Evolutionary conservation across 2,888 invertebrate species (phyloP), one percentile per base, ranked within the genome.

Genomic region (Drosophila quasianomalipes): DNA sequence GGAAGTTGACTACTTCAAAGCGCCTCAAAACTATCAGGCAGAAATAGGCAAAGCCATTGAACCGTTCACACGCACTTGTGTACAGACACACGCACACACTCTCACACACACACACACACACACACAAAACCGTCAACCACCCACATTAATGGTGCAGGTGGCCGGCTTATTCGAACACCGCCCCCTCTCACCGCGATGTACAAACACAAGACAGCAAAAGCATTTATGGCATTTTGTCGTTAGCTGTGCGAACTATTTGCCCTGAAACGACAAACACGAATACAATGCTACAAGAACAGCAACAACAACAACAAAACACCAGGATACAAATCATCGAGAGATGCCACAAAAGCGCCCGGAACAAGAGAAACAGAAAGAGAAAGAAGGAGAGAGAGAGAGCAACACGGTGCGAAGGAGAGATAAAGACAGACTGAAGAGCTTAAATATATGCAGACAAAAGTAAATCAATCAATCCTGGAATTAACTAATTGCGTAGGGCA

Each of bases 401-500:
- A 37, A 26, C 16, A 47, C 47, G 4, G 16, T 47, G 26, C 7
- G 47, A 47, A 47, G 16, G 26, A 47, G 47, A 47, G 26, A 47
- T 26, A 26, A 16, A 47, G 47, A 2, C 47, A 47, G 26, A 16
- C 47, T 59, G 47, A 52, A 59, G 49, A 22, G 71, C 71, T 71
- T 70, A 67, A 70, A 63, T 68, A 79, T 65, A 69, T 71, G 68
- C 73, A 80, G 74, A 81, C 78, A 80, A 82, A 82, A 83, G 83
- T 84, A 88, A 85, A 87, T 90, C 90, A 89, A 91, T 92, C 91
- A 91, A 82, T 85, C 84, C 84, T 81, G 76, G 84, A 85, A 83
- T 89, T 89, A 85, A 85, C 84, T 91, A 92, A 91, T 91, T 91
- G 90, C 85, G 82, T 83, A 89, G 82, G 86, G 86, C 85, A 91